Evolutionary conservation across 2,888 invertebrate species (phyloP).

Genomic region (Actias luna): DNA sequence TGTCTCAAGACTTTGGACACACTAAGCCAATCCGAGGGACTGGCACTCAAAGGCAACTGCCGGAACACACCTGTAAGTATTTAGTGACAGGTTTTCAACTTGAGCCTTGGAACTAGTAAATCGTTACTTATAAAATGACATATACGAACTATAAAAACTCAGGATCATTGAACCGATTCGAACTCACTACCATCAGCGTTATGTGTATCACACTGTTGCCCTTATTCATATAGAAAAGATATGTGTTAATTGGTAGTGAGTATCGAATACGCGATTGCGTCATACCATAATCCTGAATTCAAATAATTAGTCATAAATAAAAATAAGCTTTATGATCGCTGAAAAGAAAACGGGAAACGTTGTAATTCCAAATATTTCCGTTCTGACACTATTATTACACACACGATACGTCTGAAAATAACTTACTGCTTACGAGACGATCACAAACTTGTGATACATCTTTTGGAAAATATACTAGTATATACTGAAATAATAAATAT

Average conservation of each 20-base stretch:
- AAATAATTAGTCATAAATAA: conserved; percentile 1
- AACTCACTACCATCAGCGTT: no score
- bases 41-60: no score
- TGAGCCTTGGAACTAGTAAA: no score
- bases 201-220: no score
- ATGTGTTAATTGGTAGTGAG: not conserved
- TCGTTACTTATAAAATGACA: no score
- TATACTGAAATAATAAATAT: not conserved
- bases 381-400: not conserved
- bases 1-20: no score
- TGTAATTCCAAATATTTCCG: conserved; percentile 9
- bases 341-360: not conserved
- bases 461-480: not conserved
- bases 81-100: no score
- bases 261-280: not conserved
- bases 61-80: no score
- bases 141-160: no score
- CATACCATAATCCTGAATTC: not conserved
- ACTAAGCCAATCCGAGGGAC: no score
- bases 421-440: not conserved
- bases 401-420: not conserved
- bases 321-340: not conserved
- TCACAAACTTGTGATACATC: not conserved
- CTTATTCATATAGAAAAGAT: no score
- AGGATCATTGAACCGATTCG: no score